Percentiles rank a stretch among this genome's conserved stretches.
Evolutionary conservation across 2,113 vertebrate species (phyloP).

Genomic region (Leptodactylus fuscus): DNA sequence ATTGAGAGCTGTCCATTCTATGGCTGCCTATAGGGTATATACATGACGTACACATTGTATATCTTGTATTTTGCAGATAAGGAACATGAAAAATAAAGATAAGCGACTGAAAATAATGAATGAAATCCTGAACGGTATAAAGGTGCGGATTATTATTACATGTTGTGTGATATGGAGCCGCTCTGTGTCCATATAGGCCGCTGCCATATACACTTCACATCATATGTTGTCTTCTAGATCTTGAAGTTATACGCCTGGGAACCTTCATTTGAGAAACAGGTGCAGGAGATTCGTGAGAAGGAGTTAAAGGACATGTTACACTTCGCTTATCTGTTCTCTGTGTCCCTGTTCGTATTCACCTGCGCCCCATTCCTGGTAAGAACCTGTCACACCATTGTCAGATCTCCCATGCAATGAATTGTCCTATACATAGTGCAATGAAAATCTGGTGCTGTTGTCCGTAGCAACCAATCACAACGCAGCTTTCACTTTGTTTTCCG

Average conservation of each 20-base stretch:
- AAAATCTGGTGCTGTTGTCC: no score
- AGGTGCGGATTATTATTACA: conserved; percentile 75
- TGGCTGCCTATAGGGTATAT: no score
- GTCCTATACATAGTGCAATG: no score
- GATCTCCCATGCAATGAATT: neutral
- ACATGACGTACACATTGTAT: no score
- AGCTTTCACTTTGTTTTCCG: no score
- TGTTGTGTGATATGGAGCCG: neutral
- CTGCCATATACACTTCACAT: neutral
- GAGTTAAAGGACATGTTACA: conserved; percentile 84
- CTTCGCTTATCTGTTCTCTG: conserved; percentile 79
- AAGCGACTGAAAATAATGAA: conserved; percentile 91
- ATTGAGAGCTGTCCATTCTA: no score
- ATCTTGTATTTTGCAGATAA: conserved; percentile 74
- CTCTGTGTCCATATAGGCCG: no score
- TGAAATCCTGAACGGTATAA: conserved; percentile 92
- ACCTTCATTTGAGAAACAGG: conserved; percentile 83
- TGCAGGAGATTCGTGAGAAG: conserved; percentile 76
- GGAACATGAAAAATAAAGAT: conserved; percentile 94
- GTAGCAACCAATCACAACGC: no score
- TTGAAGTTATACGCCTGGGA: conserved; percentile 98
- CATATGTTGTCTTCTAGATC: conserved; percentile 75
- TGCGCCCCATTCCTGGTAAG: conserved; percentile 88
- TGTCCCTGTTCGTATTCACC: conserved; percentile 79
- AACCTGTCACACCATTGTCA: neutral